Percentiles rank a stretch among this genome's conserved stretches.
These are phyloP conservation scores for Drosophila anomalipes DNA, from an alignment of 2,888 invertebrate species.

Conservation along the genomic window DNA sequence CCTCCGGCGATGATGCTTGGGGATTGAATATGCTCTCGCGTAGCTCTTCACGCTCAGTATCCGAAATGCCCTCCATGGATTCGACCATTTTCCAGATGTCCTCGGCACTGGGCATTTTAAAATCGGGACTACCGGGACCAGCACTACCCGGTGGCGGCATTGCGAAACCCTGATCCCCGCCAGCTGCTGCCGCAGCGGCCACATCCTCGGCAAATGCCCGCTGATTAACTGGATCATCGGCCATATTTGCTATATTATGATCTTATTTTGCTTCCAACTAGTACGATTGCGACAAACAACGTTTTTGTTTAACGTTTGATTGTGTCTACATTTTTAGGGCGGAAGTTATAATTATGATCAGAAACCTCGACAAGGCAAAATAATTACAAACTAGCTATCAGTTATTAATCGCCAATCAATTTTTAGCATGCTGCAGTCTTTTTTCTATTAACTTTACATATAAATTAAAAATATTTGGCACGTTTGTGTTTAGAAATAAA, in stretches of 20 bases:
- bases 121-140: slow-evolving; percentile 72
- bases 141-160: slow-evolving; percentile 41
- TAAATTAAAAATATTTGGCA: background rate
- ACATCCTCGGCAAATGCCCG: slow-evolving; percentile 80
- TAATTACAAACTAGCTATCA: slow-evolving; percentile 16
- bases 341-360: slow-evolving; percentile 42
- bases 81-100: slow-evolving; percentile 88
- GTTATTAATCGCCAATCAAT: background rate
- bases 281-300: background rate
- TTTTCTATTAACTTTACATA: background rate
- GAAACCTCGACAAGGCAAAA: slow-evolving; percentile 13
- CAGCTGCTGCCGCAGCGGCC: slow-evolving; percentile 75
- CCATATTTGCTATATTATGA: slow-evolving; percentile 55
- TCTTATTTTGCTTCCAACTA: slow-evolving; percentile 11
- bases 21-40: slow-evolving; percentile 86
- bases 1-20: slow-evolving; percentile 83
- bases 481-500: background rate
- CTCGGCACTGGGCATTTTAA: slow-evolving; percentile 87
- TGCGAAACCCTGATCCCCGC: slow-evolving; percentile 66
- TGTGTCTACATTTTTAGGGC: slow-evolving; percentile 37
- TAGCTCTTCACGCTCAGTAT: slow-evolving; percentile 88
- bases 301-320: slow-evolving; percentile 48
- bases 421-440: slow-evolving; percentile 15
- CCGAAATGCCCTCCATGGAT: slow-evolving; percentile 87
- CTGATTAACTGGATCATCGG: slow-evolving; percentile 82